Percentiles rank a stretch among this genome's conserved stretches.
These are phyloP conservation scores for Torymus texanus DNA, from an alignment of 2,888 invertebrate genomes.

Conservation along the genomic window DNA sequence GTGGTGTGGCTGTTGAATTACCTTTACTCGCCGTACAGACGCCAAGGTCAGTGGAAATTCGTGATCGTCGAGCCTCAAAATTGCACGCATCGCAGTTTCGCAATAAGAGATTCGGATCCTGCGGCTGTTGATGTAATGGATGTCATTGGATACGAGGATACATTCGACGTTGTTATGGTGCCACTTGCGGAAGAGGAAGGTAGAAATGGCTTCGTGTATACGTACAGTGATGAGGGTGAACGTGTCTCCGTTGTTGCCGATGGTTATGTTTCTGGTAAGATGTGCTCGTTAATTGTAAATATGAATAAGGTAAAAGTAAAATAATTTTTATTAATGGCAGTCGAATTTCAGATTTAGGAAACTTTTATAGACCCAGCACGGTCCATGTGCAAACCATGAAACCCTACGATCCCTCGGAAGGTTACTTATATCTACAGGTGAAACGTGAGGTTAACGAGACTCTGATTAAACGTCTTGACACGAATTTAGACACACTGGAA, in stretches of 20 bases:
- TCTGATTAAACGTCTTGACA: conserved; percentile 9
- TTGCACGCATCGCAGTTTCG: conserved; percentile 19
- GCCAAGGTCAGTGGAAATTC: conserved; percentile 35
- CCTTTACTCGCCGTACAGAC: conserved; percentile 6
- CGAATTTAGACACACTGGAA: conserved; percentile 3
- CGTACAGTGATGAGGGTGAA: conserved; percentile 25
- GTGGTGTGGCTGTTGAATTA: conserved; percentile 45
- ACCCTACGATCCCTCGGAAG: neutral
- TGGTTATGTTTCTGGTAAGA: conserved; percentile 31
- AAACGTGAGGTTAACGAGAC: neutral
- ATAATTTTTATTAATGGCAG: neutral
- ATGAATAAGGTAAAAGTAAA: neutral
- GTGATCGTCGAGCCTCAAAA: conserved; percentile 28
- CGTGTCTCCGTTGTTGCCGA: neutral
- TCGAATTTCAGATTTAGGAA: conserved; percentile 26
- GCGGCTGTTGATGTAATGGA: conserved; percentile 37
- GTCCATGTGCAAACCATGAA: conserved; percentile 17
- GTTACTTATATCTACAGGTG: conserved; percentile 33
- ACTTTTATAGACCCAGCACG: conserved; percentile 32
- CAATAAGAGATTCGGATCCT: conserved; percentile 25
- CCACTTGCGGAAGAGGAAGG: conserved; percentile 1
- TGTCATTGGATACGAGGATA: conserved; percentile 32
- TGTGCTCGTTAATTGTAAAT: neutral
- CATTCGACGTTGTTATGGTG: conserved; percentile 27
- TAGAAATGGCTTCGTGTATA: conserved; percentile 18